Percentiles rank a stretch among this genome's conserved stretches.
Evolutionary conservation across 2,113 vertebrate genomes (phyloP).

Genomic region (Myocastor coypus): DNA sequence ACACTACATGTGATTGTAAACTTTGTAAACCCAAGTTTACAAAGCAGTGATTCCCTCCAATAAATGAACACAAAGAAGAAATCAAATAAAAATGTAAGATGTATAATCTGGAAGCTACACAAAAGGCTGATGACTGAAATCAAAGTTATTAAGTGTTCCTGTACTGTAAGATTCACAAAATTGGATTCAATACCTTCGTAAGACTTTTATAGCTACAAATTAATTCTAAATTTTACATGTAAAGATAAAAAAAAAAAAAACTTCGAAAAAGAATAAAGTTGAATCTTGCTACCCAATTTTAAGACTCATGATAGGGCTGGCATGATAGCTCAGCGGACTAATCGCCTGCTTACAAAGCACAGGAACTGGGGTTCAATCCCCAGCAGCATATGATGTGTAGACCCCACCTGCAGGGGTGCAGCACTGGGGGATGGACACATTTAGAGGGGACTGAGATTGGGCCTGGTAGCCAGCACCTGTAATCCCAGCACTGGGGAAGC

Average conservation of each 20-base stretch:
- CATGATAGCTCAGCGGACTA: too few relatives aligned
- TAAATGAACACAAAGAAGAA: neutral
- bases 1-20: neutral
- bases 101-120: neutral
- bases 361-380: too few relatives aligned
- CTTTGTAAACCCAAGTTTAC: neutral
- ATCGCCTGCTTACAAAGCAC: too few relatives aligned
- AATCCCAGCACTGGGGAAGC: too few relatives aligned
- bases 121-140: constrained; percentile 7
- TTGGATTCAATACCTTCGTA: neutral
- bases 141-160: neutral
- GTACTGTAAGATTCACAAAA: neutral
- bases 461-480: too few relatives aligned
- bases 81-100: constrained; percentile 12
- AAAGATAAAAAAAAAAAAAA: constrained; percentile 13
- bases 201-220: neutral
- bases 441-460: too few relatives aligned
- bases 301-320: neutral
- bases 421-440: too few relatives aligned
- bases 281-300: neutral
- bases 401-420: too few relatives aligned
- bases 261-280: neutral
- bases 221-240: neutral
- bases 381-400: too few relatives aligned
- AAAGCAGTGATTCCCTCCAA: neutral